Evolutionary conservation across 2,113 vertebrate species (phyloP).

Genomic region (Toxotes jaculatrix): DNA sequence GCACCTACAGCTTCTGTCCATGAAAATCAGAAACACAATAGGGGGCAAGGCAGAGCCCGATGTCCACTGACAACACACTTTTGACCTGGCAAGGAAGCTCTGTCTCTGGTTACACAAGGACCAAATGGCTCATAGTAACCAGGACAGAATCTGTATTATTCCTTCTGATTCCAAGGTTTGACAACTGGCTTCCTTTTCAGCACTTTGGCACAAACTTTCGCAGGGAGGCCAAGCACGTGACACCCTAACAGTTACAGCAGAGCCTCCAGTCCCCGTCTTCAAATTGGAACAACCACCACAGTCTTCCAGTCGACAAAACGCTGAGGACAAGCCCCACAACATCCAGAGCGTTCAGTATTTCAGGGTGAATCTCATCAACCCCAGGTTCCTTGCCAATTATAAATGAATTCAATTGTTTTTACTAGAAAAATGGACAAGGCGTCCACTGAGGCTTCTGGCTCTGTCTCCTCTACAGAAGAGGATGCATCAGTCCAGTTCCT

Average conservation of each 20-base stretch:
- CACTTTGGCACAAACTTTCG: background rate
- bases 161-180: background rate
- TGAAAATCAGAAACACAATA: background rate
- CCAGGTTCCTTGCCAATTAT: background rate
- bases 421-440: background rate
- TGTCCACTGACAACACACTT: background rate
- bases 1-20: background rate
- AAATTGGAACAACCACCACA: background rate
- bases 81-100: background rate
- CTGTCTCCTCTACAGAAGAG: background rate
- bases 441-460: constrained; percentile 7
- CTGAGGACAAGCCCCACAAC: background rate
- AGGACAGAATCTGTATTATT: background rate
- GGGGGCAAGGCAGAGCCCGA: too few species aligned
- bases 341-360: background rate
- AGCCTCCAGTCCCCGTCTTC: background rate
- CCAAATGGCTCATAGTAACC: background rate
- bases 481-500: background rate
- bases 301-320: background rate
- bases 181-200: background rate
- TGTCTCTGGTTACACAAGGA: too few species aligned
- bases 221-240: too few species aligned
- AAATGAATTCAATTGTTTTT: background rate
- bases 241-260: too few species aligned
- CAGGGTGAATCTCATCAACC: background rate